These are phyloP conservation scores for Mythimna albipuncta DNA, from an alignment of 2,888 invertebrate species.

Conservation along the genomic window DNA sequence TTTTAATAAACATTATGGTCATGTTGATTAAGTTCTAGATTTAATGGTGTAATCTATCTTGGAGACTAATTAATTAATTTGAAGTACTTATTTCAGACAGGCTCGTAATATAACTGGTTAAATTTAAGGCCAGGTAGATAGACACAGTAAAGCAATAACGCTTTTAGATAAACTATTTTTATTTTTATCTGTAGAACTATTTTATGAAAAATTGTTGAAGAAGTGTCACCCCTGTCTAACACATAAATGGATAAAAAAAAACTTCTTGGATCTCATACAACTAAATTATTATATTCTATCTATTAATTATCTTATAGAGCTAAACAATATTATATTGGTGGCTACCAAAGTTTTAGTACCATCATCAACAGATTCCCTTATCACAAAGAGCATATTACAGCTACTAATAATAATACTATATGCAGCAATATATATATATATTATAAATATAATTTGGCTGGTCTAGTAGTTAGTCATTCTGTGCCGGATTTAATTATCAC, in stretches of 20 bases:
- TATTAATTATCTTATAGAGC: background rate
- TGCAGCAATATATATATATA: too few species aligned
- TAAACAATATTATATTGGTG: background rate
- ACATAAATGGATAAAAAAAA: background rate
- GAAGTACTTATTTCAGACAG: background rate
- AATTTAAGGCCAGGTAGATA: background rate
- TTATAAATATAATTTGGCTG: too few species aligned
- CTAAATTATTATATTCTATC: background rate
- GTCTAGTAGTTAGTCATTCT: too few species aligned
- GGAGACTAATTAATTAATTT: conserved; percentile 8
- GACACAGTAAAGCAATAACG: background rate
- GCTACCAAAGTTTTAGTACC: too few species aligned
- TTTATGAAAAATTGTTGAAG: background rate
- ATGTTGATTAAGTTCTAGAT: conserved; percentile 15
- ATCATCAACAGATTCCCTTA: too few species aligned
- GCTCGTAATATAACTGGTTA: conserved; percentile 1
- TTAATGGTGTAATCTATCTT: conserved; percentile 12
- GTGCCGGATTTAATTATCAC: too few species aligned
- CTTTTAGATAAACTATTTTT: background rate
- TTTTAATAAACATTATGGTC: conserved; percentile 32
- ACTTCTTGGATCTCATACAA: too few species aligned
- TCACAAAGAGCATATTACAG: too few species aligned
- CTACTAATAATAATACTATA: too few species aligned
- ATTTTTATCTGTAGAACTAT: background rate
- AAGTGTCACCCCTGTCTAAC: background rate